phyloP scores from a whole-genome alignment of 2,113 vertebrate genomes.

The Illadopsis cleaveri region DNA sequence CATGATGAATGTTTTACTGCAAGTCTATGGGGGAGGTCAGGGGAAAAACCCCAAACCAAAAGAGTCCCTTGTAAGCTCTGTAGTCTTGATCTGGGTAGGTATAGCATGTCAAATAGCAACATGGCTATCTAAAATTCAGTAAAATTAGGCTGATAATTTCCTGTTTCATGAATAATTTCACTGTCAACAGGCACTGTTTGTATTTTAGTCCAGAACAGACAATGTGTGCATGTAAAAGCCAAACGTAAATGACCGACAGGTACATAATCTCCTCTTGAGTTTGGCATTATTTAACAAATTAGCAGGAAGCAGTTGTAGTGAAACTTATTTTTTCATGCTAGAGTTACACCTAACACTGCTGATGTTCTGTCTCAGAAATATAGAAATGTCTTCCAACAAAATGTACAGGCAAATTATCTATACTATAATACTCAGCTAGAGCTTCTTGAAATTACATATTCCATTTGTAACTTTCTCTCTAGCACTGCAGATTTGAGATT shows the following conservation, averaged over 20 bases:
- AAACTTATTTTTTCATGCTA: background rate
- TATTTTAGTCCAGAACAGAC: background rate
- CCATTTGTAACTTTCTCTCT: background rate
- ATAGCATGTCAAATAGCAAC: background rate
- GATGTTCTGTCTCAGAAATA: background rate
- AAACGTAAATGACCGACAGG: background rate
- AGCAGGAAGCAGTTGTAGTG: background rate
- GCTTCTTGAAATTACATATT: background rate
- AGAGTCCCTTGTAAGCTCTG: background rate
- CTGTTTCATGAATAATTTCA: background rate
- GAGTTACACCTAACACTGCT: background rate
- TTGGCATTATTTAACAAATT: background rate
- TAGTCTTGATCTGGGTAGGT: background rate
- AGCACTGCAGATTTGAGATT: background rate
- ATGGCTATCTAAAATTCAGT: background rate
- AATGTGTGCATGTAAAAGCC: background rate
- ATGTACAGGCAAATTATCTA: background rate
- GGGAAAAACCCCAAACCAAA: background rate
- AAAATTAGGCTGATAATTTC: background rate
- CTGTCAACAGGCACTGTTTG: background rate
- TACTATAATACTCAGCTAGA: background rate
- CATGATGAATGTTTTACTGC: background rate
- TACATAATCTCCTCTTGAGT: background rate
- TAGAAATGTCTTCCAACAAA: background rate
- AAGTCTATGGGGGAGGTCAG: background rate